These are phyloP conservation scores for Notiomystis cincta DNA, from an alignment of 2,113 vertebrate genomes.

Conservation along the genomic window DNA sequence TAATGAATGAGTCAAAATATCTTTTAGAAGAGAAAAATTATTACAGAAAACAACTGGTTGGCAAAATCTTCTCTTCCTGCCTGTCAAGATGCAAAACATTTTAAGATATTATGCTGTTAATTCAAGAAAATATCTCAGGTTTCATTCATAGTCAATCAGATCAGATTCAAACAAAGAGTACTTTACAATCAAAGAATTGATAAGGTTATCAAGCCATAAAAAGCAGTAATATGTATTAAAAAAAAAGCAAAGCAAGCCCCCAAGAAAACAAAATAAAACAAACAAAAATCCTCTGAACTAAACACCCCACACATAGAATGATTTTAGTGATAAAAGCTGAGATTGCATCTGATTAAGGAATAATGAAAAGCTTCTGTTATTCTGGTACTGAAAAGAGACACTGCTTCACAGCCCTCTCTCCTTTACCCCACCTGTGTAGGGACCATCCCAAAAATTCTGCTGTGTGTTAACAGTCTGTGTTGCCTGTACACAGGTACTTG, in stretches of 20 bases:
- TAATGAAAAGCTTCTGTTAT: neutral
- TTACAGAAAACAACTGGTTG: neutral
- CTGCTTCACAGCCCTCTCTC: neutral
- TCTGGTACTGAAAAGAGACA: neutral
- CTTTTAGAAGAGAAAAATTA: neutral
- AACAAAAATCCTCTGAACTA: neutral
- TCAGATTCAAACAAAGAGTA: neutral
- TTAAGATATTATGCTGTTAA: neutral
- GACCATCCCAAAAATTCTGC: neutral
- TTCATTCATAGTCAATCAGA: neutral
- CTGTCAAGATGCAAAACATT: neutral
- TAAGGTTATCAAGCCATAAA: neutral
- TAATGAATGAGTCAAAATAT: neutral
- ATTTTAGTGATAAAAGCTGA: neutral
- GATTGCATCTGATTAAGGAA: neutral
- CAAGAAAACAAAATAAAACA: neutral
- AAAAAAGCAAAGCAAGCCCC: neutral
- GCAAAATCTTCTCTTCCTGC: neutral
- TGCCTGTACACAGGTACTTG: neutral
- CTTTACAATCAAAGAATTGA: neutral
- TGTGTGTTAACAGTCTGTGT: neutral
- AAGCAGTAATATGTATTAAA: neutral
- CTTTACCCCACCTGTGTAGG: accelerated
- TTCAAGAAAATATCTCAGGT: neutral
- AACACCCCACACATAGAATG: accelerated